Conservation (phyloP, 2,113 vertebrate genomes). For the Channa argus region DNA sequence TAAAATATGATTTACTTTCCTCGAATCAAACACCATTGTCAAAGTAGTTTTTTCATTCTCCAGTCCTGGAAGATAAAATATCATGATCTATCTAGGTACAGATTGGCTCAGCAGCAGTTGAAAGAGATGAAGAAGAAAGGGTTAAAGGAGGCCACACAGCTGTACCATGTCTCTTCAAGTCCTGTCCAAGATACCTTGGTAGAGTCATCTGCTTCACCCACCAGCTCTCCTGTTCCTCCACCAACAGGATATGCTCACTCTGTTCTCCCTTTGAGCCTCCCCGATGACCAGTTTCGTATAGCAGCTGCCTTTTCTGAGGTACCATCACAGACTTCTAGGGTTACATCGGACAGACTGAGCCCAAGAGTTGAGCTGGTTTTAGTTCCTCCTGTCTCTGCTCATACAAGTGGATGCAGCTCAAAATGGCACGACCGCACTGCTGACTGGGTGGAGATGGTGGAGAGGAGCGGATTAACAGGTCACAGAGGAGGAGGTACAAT, state of each 20-base stretch:
- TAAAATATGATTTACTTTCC: neutral
- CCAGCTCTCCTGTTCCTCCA: constrained; percentile 71
- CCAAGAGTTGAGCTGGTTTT: constrained; percentile 78
- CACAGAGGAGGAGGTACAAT: constrained; percentile 29
- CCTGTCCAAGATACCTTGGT: constrained; percentile 90
- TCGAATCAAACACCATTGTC: neutral
- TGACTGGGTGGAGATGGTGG: constrained; percentile 86
- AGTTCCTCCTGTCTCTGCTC: constrained; percentile 73
- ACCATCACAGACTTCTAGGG: constrained; percentile 51
- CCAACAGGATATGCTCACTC: constrained; percentile 62
- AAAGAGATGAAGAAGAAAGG: constrained; percentile 98
- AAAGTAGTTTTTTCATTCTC: neutral
- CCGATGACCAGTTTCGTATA: constrained; percentile 86
- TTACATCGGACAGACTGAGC: constrained; percentile 74
- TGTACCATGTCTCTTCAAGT: constrained; percentile 95
- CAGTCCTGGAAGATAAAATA: neutral
- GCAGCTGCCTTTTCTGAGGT: constrained; percentile 85
- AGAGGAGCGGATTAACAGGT: constrained; percentile 77
- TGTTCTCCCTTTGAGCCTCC: constrained; percentile 72
- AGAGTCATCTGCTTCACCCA: constrained; percentile 79
- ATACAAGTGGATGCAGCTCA: constrained; percentile 68
- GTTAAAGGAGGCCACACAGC: constrained; percentile 91
- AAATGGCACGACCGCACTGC: constrained; percentile 83
- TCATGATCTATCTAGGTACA: constrained; percentile 80
- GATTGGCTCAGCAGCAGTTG: constrained; percentile 94